A percentile compares a stretch with the other conserved stretches of the same genome.
Conservation (phyloP, 2,113 vertebrate genomes). For the Sebastes fasciatus region DNA sequence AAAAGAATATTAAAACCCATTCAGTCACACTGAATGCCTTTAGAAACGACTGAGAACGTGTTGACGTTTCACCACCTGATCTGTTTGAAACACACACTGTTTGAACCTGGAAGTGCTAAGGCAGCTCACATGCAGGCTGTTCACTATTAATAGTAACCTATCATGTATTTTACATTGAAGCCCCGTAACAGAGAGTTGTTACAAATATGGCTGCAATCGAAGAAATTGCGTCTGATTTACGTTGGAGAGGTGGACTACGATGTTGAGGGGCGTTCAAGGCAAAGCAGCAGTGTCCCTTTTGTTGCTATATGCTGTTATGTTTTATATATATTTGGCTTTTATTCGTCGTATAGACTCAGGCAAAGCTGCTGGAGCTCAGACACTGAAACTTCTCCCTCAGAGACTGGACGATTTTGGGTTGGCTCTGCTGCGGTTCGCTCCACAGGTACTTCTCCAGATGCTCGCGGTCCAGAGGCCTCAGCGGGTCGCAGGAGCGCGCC, state of each 20-base stretch:
- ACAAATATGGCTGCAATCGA: conserved; percentile 27
- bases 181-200: conserved; percentile 45
- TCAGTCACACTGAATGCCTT: conserved; percentile 32
- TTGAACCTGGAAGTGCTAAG: conserved; percentile 54
- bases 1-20: conserved; percentile 30
- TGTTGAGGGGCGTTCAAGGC: conserved; percentile 34
- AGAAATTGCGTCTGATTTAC: conserved; percentile 10
- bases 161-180: conserved; percentile 45
- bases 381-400: conserved; percentile 97
- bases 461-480: conserved; percentile 80
- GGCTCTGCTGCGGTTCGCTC: conserved; percentile 89
- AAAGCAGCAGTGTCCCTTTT: conserved; percentile 61
- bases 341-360: conserved; percentile 52
- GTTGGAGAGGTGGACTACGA: background rate
- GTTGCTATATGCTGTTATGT: conserved; percentile 40
- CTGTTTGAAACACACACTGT: conserved; percentile 22
- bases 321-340: conserved; percentile 56
- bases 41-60: conserved; percentile 11
- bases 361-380: conserved; percentile 98
- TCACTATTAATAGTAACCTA: conserved; percentile 33
- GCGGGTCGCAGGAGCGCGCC: conserved; percentile 73
- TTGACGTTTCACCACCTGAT: background rate
- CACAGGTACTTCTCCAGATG: conserved; percentile 93
- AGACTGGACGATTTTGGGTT: conserved; percentile 95
- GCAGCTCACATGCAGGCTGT: conserved; percentile 54